Conservation (phyloP, 2,113 vertebrate genomes). For the Pardalotus punctatus region DNA sequence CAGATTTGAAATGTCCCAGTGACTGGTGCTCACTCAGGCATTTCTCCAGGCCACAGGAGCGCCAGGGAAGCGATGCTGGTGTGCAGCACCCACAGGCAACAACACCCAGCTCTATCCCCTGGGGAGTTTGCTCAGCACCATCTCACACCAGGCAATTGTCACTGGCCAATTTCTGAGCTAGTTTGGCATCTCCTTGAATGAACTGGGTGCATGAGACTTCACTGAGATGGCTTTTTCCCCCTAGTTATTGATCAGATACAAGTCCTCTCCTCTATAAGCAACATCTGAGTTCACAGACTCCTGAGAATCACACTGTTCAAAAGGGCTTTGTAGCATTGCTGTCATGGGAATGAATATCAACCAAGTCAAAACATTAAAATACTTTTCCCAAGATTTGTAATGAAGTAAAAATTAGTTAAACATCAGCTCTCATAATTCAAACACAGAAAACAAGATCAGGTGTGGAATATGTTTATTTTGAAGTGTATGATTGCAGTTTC, state of each 20-base stretch:
- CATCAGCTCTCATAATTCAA: neutral
- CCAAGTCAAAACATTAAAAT: neutral
- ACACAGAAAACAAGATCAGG: neutral
- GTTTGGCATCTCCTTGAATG: neutral
- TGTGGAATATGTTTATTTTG: neutral
- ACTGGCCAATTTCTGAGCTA: neutral
- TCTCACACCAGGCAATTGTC: neutral
- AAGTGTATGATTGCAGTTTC: neutral
- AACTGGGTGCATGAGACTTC: neutral
- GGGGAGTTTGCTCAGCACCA: neutral
- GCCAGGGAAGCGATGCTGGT: neutral
- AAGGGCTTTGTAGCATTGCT: neutral
- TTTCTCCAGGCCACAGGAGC: neutral
- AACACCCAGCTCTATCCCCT: neutral
- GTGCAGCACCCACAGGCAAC: rapidly evolving
- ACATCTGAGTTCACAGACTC: neutral
- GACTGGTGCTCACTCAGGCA: neutral
- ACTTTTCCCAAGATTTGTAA: neutral
- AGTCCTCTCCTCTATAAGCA: neutral
- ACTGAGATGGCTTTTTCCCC: neutral
- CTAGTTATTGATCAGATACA: neutral
- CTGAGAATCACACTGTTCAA: neutral
- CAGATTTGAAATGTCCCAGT: neutral
- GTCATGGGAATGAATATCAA: neutral
- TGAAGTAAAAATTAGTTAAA: neutral